Base-by-base conservation (phyloP, 2,888 invertebrate species). In the Lumbricus terrestris region DNA sequence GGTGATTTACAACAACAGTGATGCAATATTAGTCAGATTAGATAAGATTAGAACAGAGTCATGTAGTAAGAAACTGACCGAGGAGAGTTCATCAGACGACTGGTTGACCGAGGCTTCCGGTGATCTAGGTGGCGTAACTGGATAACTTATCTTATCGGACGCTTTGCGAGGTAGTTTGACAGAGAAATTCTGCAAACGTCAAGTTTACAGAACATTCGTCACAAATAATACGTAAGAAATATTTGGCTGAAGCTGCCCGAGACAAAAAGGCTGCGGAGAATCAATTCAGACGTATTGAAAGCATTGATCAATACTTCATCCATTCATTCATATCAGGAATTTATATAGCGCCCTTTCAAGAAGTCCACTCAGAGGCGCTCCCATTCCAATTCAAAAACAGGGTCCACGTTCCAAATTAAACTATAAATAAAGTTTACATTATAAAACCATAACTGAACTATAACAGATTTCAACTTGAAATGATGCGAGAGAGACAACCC, bases 81-180 rank as follows among this genome's bases (percentile, higher is more conserved):
- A 0, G 11, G 85, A 85, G 11, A 37, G 37, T 5, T 34, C 85
- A 35, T 85, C 85, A 37, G 85, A 85, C 2, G 85, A 35, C 20
- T 85, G 85, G 35, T 34, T 90, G 47, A 38, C 34, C 16, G 89
- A 54, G 34, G 33, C 93, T 35, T 93, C 94, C 16, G 93, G 94
- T 5, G 94, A 94, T 90, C 93, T 93, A 0, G 94, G 94, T 16
- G 94, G 94, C 0, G 94, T 94, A 15, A 94, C 93, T 3, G 94
- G 94, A 90, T 93, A 93, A n/a, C 92, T 92, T 23, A 93, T 42
- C 37, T 85, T 85, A 35, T 85, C 85, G 16, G 85, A 34, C 16
- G 34, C 20, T 85, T 85, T 85, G 37, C 34, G 85, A 85, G 85
- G 85, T 37, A 85, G 85, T 23, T 85, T 85, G 85, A 37, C 37